These are phyloP conservation scores for Spinus olivaceus DNA, from an alignment of 2,797 vertebrate genomes.

Conservation along the genomic window DNA sequence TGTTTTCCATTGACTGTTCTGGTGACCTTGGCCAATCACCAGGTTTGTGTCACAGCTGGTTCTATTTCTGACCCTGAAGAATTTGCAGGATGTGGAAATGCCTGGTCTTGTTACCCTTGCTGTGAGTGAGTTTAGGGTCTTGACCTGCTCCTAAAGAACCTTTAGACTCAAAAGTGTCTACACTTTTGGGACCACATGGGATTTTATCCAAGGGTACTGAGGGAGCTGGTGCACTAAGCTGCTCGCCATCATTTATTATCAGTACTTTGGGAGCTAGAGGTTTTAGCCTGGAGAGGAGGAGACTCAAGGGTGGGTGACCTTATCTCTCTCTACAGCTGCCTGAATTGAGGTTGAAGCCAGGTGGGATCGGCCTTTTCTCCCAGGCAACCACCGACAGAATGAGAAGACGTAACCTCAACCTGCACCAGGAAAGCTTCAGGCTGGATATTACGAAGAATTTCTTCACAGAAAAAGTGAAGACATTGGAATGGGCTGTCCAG, in stretches of 20 bases:
- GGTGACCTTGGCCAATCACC: rapidly evolving
- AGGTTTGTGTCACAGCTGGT: rapidly evolving
- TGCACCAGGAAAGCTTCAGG: neutral
- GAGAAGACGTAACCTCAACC: neutral
- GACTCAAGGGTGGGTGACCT: neutral
- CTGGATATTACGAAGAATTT: neutral
- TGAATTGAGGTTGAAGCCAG: neutral
- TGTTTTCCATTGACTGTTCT: rapidly evolving
- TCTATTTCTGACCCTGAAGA: neutral
- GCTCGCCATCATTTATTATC: neutral
- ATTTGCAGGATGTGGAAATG: neutral
- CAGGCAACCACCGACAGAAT: neutral
- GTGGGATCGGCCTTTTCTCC: neutral
- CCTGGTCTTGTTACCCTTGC: neutral
- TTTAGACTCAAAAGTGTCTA: neutral
- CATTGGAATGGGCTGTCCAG: neutral
- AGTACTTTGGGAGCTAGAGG: neutral
- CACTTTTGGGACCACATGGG: rapidly evolving
- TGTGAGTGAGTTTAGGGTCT: neutral
- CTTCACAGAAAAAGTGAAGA: neutral
- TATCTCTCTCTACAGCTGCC: no score
- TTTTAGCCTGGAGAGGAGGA: neutral
- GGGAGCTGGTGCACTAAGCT: neutral
- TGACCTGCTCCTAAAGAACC: neutral
- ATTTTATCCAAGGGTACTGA: neutral